phyloP scores from a whole-genome alignment of 2,113 vertebrate genomes.

The Alaudala cheleensis region DNA sequence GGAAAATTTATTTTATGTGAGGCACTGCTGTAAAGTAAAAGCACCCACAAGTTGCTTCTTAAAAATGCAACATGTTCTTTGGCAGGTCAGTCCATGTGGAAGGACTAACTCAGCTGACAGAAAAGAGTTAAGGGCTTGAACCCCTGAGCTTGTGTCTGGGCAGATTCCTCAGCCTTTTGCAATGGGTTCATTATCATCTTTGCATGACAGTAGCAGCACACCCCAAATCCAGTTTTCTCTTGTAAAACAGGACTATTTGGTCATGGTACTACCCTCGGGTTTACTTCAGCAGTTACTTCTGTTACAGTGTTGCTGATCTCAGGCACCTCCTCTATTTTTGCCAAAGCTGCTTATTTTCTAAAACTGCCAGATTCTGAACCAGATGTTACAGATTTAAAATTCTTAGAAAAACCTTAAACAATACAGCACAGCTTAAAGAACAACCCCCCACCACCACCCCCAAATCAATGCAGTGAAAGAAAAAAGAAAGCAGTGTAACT shows the following conservation, averaged over 20 bases:
- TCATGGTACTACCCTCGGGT: no score
- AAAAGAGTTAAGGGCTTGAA: background rate
- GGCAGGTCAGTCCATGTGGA: background rate
- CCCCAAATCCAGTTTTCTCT: background rate
- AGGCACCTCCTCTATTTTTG: background rate
- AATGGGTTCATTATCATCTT: background rate
- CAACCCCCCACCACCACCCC: background rate
- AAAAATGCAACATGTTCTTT: background rate
- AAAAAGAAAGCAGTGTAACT: background rate
- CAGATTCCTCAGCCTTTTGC: background rate
- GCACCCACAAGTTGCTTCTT: background rate
- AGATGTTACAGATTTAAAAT: background rate
- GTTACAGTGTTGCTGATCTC: background rate
- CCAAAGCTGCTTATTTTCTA: background rate
- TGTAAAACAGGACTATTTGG: fast-evolving
- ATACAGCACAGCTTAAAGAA: background rate
- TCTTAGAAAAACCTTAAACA: background rate
- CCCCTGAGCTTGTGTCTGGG: fast-evolving
- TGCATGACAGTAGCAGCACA: background rate
- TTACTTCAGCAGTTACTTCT: background rate
- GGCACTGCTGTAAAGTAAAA: background rate
- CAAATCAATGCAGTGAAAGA: background rate
- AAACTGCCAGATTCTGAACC: background rate
- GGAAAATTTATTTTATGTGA: background rate
- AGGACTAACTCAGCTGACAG: background rate